These are phyloP conservation scores for Petrocephalus microphthalmus DNA, from an alignment of 2,113 vertebrate species.

Conservation along the genomic window DNA sequence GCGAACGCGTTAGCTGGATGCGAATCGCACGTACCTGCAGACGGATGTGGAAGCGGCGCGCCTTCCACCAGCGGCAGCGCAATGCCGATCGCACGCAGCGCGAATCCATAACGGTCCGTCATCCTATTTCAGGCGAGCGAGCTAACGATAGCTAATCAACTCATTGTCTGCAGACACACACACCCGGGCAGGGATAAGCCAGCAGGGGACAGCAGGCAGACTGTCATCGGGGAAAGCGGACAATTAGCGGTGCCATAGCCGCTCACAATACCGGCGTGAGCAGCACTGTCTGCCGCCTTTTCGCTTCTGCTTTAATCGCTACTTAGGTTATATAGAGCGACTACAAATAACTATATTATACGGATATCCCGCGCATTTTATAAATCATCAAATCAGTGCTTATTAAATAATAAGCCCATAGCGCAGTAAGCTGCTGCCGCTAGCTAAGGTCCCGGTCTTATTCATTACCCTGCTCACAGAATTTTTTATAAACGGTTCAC, in stretches of 20 bases:
- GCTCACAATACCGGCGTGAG: neutral
- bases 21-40: slow-evolving; percentile 15
- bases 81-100: slow-evolving; percentile 16
- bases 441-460: slow-evolving; percentile 12
- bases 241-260: neutral
- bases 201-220: neutral
- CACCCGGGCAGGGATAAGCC: neutral
- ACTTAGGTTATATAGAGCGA: neutral
- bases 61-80: slow-evolving; percentile 15
- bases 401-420: neutral
- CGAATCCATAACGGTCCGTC: slow-evolving; percentile 13
- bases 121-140: slow-evolving; percentile 6
- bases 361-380: neutral
- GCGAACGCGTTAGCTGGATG: neutral
- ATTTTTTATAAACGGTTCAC: slow-evolving; percentile 1
- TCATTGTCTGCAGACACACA: neutral
- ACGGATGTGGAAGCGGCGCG: slow-evolving; percentile 22
- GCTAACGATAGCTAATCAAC: neutral
- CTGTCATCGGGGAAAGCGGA: neutral
- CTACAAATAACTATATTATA: neutral
- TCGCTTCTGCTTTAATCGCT: neutral
- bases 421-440: neutral
- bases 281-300: neutral
- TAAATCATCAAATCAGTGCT: neutral
- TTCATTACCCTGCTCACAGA: neutral